These are phyloP conservation scores for Grammomys dolichurus DNA, from an alignment of 2,113 vertebrate species.

Conservation along the genomic window DNA sequence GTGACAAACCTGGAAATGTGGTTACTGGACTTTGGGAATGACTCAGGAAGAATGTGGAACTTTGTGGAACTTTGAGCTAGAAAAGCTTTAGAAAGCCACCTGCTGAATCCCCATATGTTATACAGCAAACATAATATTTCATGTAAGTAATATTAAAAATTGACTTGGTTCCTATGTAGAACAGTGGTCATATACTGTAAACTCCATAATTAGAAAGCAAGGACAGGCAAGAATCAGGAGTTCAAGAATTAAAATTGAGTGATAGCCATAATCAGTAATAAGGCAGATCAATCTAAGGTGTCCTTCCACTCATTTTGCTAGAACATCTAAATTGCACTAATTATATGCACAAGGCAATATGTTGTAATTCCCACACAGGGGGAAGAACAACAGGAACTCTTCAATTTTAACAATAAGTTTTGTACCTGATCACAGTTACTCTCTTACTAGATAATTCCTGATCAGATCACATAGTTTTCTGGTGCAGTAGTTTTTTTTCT, in stretches of 20 bases:
- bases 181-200: not conserved
- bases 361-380: not conserved
- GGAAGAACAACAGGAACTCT: not conserved
- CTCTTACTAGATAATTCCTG: not conserved
- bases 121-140: not conserved
- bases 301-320: not conserved
- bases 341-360: not conserved
- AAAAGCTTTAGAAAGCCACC: not conserved
- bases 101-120: not conserved
- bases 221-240: not conserved
- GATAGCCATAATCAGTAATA: not conserved
- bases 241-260: not conserved
- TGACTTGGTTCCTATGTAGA: not conserved
- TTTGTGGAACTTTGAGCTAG: not conserved
- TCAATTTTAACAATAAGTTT: not conserved
- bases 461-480: not conserved
- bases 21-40: not conserved
- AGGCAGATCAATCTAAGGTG: not conserved
- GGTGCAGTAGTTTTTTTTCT: not conserved
- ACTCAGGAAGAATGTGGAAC: not conserved
- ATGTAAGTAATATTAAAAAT: not conserved
- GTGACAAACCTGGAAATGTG: not conserved
- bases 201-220: not conserved
- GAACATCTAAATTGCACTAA: not conserved
- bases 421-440: not conserved